A percentile compares a stretch with the other conserved stretches of the same genome.
phyloP scores from a whole-genome alignment of 1,140 invertebrate species.

The Meloidogyne chitwoodi region DNA sequence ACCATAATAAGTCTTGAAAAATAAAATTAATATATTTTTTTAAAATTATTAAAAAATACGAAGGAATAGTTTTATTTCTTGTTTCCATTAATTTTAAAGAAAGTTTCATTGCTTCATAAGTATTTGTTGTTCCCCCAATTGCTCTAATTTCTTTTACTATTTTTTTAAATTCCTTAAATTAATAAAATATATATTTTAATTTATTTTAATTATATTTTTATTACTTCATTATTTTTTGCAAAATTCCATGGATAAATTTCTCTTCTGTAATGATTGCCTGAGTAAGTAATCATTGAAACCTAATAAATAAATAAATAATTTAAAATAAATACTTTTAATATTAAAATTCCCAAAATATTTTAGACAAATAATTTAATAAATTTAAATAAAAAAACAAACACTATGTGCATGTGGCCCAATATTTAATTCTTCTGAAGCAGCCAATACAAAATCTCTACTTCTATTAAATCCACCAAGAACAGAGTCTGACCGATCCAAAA shows the following conservation, averaged over 20 bases:
- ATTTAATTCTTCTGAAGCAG: slow-evolving; percentile 57
- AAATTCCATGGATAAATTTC: slow-evolving; percentile 58
- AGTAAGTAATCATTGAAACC: slow-evolving; percentile 58
- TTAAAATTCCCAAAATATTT: too few species aligned
- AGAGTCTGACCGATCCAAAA: slow-evolving; percentile 55
- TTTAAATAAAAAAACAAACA: slow-evolving; percentile 25
- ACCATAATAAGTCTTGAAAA: slow-evolving; percentile 53
- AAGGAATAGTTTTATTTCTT: slow-evolving; percentile 47
- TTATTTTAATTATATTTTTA: neutral
- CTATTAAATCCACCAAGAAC: slow-evolving; percentile 52
- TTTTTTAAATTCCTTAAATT: slow-evolving; percentile 35
- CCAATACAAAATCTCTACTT: slow-evolving; percentile 50
- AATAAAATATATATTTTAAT: neutral
- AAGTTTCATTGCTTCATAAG: slow-evolving; percentile 49
- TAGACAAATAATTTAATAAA: neutral
- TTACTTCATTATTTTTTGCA: slow-evolving; percentile 50
- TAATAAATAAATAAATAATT: neutral
- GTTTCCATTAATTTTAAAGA: slow-evolving; percentile 52
- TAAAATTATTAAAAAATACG: slow-evolving; percentile 11
- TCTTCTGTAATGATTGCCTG: slow-evolving; percentile 44
- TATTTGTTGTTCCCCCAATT: slow-evolving; percentile 57
- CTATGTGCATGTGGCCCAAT: slow-evolving; percentile 53
- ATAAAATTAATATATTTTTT: neutral
- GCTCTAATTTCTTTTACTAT: slow-evolving; percentile 44
- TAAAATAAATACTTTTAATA: neutral